A percentile compares a stretch with the other conserved stretches of the same genome.
phyloP scores from a whole-genome alignment of 2,113 vertebrate species.

The Morone chrysops region DNA sequence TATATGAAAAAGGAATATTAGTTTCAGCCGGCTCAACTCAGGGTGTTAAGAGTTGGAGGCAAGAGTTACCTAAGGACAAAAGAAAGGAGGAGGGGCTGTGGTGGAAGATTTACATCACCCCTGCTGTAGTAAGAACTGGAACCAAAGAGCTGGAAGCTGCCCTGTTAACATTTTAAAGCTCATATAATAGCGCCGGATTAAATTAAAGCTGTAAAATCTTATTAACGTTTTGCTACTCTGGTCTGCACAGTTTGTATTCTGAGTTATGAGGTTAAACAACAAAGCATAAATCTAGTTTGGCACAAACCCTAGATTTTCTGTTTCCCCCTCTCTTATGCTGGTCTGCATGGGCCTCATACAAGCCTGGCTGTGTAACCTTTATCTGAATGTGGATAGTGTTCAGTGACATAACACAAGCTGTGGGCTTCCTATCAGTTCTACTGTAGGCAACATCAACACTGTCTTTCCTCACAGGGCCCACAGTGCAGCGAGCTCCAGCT shows the following conservation, averaged over 20 bases:
- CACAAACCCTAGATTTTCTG: not conserved
- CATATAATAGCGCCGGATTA: slow-evolving; percentile 24
- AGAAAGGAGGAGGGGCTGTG: not conserved
- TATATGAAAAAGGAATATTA: not conserved
- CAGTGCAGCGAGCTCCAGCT: slow-evolving; percentile 36
- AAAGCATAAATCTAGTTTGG: slow-evolving; percentile 38
- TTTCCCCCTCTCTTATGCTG: not conserved
- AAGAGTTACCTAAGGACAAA: slow-evolving; percentile 22
- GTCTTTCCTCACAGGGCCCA: slow-evolving; percentile 39
- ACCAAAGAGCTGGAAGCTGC: slow-evolving; percentile 26
- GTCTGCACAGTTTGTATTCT: slow-evolving; percentile 6
- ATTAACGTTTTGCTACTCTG: slow-evolving; percentile 27
- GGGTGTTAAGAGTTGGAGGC: not conserved
- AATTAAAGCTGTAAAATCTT: slow-evolving; percentile 42
- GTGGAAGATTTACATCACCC: slow-evolving; percentile 42
- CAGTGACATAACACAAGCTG: slow-evolving; percentile 59
- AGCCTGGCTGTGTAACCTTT: slow-evolving; percentile 59
- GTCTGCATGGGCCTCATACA: slow-evolving; percentile 3
- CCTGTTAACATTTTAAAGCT: slow-evolving; percentile 21
- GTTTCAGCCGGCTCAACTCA: not conserved
- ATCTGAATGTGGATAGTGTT: slow-evolving; percentile 70
- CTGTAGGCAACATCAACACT: slow-evolving; percentile 63
- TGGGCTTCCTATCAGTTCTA: slow-evolving; percentile 56
- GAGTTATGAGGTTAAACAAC: slow-evolving; percentile 19
- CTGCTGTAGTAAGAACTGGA: slow-evolving; percentile 36